Evolutionary conservation across 2,797 vertebrate genomes (phyloP), one percentile per base, ranked within the genome.

Genomic region (Dermochelys coriacea): DNA sequence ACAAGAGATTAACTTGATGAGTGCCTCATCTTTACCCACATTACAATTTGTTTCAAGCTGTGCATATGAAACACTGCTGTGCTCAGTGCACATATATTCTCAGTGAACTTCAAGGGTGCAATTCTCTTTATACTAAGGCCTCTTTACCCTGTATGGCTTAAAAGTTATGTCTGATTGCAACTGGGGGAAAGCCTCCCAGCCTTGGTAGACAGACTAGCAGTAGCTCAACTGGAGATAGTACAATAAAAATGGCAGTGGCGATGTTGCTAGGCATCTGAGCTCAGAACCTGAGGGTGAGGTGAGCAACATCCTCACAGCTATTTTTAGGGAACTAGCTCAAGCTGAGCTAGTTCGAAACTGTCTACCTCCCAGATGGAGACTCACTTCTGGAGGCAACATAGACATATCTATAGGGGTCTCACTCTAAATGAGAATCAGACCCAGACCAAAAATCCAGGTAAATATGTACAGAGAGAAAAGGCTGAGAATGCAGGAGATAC

Each of bases 11-110:
- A 52, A 68, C 34, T 89, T 91, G 10, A 37, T 1, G 7, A 49
- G 16, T 37, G 27, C 41, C 23, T 86, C 68, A 47, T 50, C 37
- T 61, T 61, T 34, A 61, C 15, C 14, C 59, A 61, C 14, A 34
- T 61, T 61, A 34, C 12, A 16, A 11, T 1, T 81, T 4, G 1
- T 45, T 19, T n/a, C 0, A 75, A 0, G 10, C 10, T 61, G 74
- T 0, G 0, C 61, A 14, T 3, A 25, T 41, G 5, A 87, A 81
- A 80, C 79, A 23, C 5, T 0, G 16, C 31, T 71, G 0, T 27
- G 25, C 6, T 37, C 77, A 79, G 21, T 37, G 1, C 8, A 37
- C 10, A 14, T 8, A 41, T 0, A 1, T 3, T 87, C 11, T 27
- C 19, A 29, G 23, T 0, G 5, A 85, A 80, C 12, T 29, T 45